Evolutionary conservation across 2,797 vertebrate species (phyloP), one percentile per base, ranked within the genome.

Genomic region (Steatocranus sp.): DNA sequence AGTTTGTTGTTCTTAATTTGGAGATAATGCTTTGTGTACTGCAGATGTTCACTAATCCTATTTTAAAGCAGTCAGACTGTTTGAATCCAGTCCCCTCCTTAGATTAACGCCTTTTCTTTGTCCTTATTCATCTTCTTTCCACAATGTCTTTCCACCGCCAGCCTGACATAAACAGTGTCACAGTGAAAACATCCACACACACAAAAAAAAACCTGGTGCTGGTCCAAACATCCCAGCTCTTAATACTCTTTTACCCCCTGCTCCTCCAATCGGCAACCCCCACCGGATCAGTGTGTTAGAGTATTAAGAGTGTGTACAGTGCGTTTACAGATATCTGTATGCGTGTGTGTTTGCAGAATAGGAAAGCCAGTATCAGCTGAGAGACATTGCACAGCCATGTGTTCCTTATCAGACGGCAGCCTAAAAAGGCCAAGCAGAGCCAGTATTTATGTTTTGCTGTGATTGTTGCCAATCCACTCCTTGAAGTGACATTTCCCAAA

Each of bases 401-500:
- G 86, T 75, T 90, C 78, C 75, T 87, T 84, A 79, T 89, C 76
- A 82, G 51, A 49, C 11, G 5, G 46, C 20, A 79, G 78, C 84
- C 73, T 75, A 48, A 79, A 82, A 86, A 87, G 76, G 80, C 61
- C 54, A 82, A 70, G 73, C 80, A 48, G 75, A 74, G 25, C 50
- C 68, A 49, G 43, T 30, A 36, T 90, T 73, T 14, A 2, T 78
- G 43, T 80, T 77, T 34, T 54, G 34, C 17, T 43, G 27, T 4
- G 8, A 56, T 41, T 38, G 51, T 46, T 36, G 48, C 75, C 82
- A 75, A 14, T 79, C 34, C 12, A 2, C 23, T 74, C 10, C 17
- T 85, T 83, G 63, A 80, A 82, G 58, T 82, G 78, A 83, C 83
- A 68, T 83, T 90, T 84, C 75, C 56, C 76, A 68, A 82, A 85